phyloP scores from a whole-genome alignment of 2,888 invertebrate genomes.

The Dryocosmus kuriphilus region DNA sequence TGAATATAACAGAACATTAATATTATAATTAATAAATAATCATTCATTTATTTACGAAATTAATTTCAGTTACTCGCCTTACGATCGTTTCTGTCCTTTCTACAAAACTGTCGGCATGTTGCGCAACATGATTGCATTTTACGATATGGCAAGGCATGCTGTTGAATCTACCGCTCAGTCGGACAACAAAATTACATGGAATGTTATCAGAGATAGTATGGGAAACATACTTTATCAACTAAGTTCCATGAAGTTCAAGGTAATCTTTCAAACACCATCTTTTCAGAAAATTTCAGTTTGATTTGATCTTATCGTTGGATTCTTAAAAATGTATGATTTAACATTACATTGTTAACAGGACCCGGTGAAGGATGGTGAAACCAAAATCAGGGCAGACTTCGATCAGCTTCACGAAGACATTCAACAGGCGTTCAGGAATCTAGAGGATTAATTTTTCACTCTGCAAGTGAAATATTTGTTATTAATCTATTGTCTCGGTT shows the following conservation, averaged over 20 bases:
- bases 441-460: slow-evolving; percentile 90
- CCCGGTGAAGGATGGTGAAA: slow-evolving; percentile 98
- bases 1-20: no score
- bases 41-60: neutral
- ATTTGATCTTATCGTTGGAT: neutral
- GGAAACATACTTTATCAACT: slow-evolving; percentile 97
- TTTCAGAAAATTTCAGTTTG: neutral
- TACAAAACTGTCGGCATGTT: slow-evolving; percentile 99
- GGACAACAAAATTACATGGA: slow-evolving; percentile 99
- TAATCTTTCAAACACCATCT: slow-evolving; percentile 69
- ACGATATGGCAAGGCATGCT: slow-evolving; percentile 98
- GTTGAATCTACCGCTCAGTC: slow-evolving; percentile 99
- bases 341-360: slow-evolving; percentile 82
- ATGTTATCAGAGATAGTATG: slow-evolving; percentile 98
- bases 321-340: slow-evolving; percentile 6
- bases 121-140: slow-evolving; percentile 98
- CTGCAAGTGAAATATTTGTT: slow-evolving; percentile 53
- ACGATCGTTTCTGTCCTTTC: slow-evolving; percentile 99
- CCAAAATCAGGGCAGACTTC: slow-evolving; percentile 97
- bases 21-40: no score
- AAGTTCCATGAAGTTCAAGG: slow-evolving; percentile 99
- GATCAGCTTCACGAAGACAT: slow-evolving; percentile 98
- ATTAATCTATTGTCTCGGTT: slow-evolving; percentile 58
- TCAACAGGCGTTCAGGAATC: slow-evolving; percentile 97
- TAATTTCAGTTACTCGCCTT: slow-evolving; percentile 86